Conservation (phyloP, 2,113 vertebrate species). For the Podocnemis expansa region DNA sequence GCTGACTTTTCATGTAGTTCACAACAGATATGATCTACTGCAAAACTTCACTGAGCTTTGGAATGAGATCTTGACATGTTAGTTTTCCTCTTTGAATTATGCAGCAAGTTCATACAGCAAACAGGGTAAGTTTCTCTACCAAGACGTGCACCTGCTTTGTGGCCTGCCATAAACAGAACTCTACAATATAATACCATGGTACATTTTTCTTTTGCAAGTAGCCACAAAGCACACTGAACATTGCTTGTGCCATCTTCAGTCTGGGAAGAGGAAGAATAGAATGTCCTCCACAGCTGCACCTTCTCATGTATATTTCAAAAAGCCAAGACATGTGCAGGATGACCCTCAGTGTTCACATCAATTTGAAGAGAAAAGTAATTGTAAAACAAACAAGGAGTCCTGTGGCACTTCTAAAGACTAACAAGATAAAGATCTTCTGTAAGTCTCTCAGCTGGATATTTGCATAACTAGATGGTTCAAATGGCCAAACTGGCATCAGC, state of each 20-base stretch:
- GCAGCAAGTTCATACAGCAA: background rate
- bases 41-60: background rate
- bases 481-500: background rate
- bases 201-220: background rate
- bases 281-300: background rate
- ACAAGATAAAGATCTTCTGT: background rate
- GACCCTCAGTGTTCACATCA: background rate
- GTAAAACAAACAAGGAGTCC: background rate
- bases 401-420: too few relatives aligned
- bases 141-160: background rate
- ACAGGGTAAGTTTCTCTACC: background rate
- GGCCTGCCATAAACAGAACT: background rate
- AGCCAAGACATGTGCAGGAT: background rate
- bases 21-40: background rate
- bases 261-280: background rate
- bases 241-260: background rate
- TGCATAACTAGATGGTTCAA: background rate
- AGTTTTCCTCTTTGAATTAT: background rate
- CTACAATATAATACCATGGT: background rate
- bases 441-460: background rate
- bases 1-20: background rate
- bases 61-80: background rate
- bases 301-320: background rate
- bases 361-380: background rate
- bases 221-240: background rate